Base-by-base conservation (phyloP, 2,113 vertebrate species). In the Phasianus colchicus region DNA sequence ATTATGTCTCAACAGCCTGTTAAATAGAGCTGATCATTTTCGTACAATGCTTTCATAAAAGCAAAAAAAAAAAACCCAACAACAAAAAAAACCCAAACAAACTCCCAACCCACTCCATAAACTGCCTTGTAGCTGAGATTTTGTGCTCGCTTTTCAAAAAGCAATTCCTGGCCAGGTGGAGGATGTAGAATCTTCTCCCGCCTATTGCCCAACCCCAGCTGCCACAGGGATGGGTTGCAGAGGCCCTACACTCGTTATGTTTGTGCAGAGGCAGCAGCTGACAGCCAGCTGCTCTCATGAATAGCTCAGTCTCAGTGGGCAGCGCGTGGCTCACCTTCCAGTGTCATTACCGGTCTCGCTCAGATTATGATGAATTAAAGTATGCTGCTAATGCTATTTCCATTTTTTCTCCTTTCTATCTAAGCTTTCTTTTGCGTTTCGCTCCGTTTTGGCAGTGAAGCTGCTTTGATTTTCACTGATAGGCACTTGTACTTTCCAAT, bases 271-370 rank as follows among this genome's bases (percentile, higher is more conserved):
- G 54, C 10, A 32, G 83, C 30, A 6, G 64, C 93, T 93, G 87
- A 47, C 91, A 83, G 82, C 82, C 91, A 93, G 89, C 85, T 93
- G 85, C 82, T 92, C 92, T 93, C 85, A 66, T 80, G 83, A 93
- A 92, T 25, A 92, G 72, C 82, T 38, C 19, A 0, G 4, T 85
- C 82, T 94, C 84, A 34, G 36, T 86, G 87, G 79, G 55, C 64
- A 2, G 30, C 82, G 69, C 42, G 34, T 66, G n/a, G 47, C 38
- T 96, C 79, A 89, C 79, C 67, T 96, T 85, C 69, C 85, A 66
- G 42, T 77, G 82, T 60, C 82, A 43, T 73, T 83, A 64, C 50
- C 40, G 1, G 4, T 30, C 63, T 76, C 25, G 29, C 50, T 86
- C 55, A 60, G 22, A 32, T 88, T 64, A 43, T 67, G 73, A 74